These are phyloP conservation scores for Drosophila meridionalis DNA, from an alignment of 2,888 invertebrate species.

Conservation along the genomic window DNA sequence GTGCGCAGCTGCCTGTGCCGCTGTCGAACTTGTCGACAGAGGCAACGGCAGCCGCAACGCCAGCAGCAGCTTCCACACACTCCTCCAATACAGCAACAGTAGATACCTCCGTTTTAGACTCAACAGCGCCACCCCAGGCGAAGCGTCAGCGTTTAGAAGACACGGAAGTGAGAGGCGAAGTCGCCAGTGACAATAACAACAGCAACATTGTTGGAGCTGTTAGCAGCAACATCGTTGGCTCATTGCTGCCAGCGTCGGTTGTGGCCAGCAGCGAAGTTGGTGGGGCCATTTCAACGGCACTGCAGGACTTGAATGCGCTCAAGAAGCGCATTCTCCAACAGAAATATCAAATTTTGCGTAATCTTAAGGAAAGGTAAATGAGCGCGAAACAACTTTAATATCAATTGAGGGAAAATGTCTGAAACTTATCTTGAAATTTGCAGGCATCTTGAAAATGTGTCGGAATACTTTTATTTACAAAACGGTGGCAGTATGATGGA, in stretches of 20 bases:
- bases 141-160: slow-evolving; percentile 75
- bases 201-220: slow-evolving; percentile 65
- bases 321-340: slow-evolving; percentile 90
- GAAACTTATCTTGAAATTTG: slow-evolving; percentile 7
- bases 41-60: slow-evolving; percentile 65
- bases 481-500: slow-evolving; percentile 95
- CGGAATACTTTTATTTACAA: slow-evolving; percentile 95
- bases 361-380: slow-evolving; percentile 88
- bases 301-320: slow-evolving; percentile 86
- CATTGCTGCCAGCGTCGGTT: slow-evolving; percentile 77
- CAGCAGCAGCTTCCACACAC: slow-evolving; percentile 46
- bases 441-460: slow-evolving; percentile 91
- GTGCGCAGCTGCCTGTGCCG: slow-evolving; percentile 79
- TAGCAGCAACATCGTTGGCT: slow-evolving; percentile 71
- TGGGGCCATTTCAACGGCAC: slow-evolving; percentile 61
- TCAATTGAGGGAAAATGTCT: neutral
- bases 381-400: no score
- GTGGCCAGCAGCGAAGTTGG: slow-evolving; percentile 68
- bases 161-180: slow-evolving; percentile 36
- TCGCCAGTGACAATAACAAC: slow-evolving; percentile 23
- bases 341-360: slow-evolving; percentile 89
- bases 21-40: slow-evolving; percentile 74
- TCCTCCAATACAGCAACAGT: slow-evolving; percentile 30
- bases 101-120: slow-evolving; percentile 47
- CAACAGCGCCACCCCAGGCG: slow-evolving; percentile 56